Percentiles rank a stretch among this genome's conserved stretches.
These are phyloP conservation scores for Protonibea diacanthus DNA, from an alignment of 2,797 vertebrate species.

Conservation along the genomic window DNA sequence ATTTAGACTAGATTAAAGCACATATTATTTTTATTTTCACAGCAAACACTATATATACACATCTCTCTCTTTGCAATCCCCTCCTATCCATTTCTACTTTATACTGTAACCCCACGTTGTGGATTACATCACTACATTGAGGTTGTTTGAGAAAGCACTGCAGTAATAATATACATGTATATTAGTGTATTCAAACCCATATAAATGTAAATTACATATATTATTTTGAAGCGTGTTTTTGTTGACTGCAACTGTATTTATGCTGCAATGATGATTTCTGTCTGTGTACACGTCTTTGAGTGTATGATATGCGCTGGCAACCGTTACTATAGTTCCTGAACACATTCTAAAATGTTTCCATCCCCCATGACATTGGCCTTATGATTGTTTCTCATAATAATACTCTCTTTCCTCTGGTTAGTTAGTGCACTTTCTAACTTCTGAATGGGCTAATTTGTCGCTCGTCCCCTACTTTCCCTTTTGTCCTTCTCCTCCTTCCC, in stretches of 20 bases:
- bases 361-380: conserved; percentile 56
- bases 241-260: conserved; percentile 22
- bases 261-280: conserved; percentile 26
- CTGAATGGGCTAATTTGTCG: conserved; percentile 80
- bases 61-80: background rate
- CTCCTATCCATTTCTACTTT: background rate
- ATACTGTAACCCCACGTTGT: conserved; percentile 8
- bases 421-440: conserved; percentile 82
- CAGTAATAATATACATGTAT: background rate
- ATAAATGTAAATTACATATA: background rate
- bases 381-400: conserved; percentile 80
- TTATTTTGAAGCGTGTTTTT: conserved; percentile 17
- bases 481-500: conserved; percentile 53
- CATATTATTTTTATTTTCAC: background rate
- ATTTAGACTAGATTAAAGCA: conserved; percentile 8
- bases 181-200: background rate
- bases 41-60: background rate
- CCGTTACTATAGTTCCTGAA: conserved; percentile 1
- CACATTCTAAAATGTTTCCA: conserved; percentile 15
- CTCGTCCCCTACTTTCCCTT: conserved; percentile 71
- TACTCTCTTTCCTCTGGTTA: conserved; percentile 78
- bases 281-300: conserved; percentile 1
- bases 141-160: background rate
- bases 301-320: background rate
- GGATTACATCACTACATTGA: conserved; percentile 36